A percentile compares a stretch with the other conserved stretches of the same genome.
Evolutionary conservation across 2,797 vertebrate genomes (phyloP).

Genomic region (Myotis planiceps): DNA sequence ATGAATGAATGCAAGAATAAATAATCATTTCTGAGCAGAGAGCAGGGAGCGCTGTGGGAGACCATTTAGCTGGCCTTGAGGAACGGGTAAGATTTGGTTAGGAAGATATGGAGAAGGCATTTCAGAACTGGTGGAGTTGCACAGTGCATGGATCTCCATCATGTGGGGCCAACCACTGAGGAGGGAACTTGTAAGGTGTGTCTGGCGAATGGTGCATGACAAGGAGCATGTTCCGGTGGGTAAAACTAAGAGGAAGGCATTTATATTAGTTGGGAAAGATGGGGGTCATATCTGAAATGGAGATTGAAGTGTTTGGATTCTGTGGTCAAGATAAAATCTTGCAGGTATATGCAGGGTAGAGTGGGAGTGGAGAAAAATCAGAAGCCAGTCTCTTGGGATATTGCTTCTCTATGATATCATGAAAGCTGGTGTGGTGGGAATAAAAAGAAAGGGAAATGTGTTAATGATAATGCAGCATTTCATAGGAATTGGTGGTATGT

Average conservation of each 20-base stretch:
- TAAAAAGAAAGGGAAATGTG: not conserved
- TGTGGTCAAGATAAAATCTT: not conserved
- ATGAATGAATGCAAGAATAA: not conserved
- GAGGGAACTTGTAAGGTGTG: not conserved
- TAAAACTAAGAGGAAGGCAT: not conserved
- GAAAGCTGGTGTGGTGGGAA: not conserved
- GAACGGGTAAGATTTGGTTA: not conserved
- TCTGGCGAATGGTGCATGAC: not conserved
- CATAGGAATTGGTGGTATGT: not conserved
- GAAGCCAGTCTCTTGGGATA: not conserved
- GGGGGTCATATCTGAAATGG: not conserved
- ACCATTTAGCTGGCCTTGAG: not conserved
- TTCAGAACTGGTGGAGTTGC: not conserved
- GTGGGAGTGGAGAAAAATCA: not conserved
- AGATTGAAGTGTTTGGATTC: not conserved
- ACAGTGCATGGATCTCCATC: not conserved
- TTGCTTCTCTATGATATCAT: not conserved
- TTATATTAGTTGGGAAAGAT: not conserved
- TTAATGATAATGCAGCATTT: not conserved
- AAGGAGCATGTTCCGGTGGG: not conserved
- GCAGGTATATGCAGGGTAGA: not conserved
- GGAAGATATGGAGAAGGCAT: not conserved
- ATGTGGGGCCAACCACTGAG: not conserved
- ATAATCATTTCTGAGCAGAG: not conserved
- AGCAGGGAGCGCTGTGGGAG: not conserved